Evolutionary conservation across 2,797 vertebrate species (phyloP), one percentile per base, ranked within the genome.

Genomic region (Sebastolobus alascanus): DNA sequence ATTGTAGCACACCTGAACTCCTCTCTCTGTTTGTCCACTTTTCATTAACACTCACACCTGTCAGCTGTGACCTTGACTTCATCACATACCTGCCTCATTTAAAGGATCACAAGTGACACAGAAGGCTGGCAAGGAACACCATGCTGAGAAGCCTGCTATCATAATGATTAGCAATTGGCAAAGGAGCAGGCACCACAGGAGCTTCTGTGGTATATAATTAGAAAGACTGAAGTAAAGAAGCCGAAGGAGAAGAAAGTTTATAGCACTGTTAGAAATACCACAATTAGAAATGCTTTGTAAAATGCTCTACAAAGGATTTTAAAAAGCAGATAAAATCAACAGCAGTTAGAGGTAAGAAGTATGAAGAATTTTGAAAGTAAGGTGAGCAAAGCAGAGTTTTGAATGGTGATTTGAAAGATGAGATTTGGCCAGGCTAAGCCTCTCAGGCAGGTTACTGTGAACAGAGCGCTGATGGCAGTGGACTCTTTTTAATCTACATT

Each of bases 11-110:
- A 61, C 68, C 46, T 75, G 56, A 78, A 22, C 68, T 60, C 50
- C 40, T 65, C 52, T 61, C 60, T 80, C 43, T 25, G 22, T 54
- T 40, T 16, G 13, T 64, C 68, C 66, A 29, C 73, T 75, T 81
- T 84, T 80, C 68, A 84, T 85, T 75, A 75, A 82, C 73, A 63
- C 58, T 74, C 59, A 72, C 86, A 83, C 75, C 76, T 76, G 61
- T 73, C 78, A 73, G 77, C 75, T 55, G 58, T 77, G 73, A 89
- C 79, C 77, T 79, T 68, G 54, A 70, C 72, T 77, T 63, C 69
- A 29, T 35, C 75, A 22, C 38, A 6, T 46, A 20, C 33, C 31
- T 4, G 43, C 73, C 76, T 70, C 72, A 61, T 46, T 65, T 60
- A 58, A 55, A 77, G 68, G 43, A 64, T 74, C 75, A 20, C 20